Conservation (phyloP, 1,140 invertebrate genomes). For the Cecropterus lyciades region DNA sequence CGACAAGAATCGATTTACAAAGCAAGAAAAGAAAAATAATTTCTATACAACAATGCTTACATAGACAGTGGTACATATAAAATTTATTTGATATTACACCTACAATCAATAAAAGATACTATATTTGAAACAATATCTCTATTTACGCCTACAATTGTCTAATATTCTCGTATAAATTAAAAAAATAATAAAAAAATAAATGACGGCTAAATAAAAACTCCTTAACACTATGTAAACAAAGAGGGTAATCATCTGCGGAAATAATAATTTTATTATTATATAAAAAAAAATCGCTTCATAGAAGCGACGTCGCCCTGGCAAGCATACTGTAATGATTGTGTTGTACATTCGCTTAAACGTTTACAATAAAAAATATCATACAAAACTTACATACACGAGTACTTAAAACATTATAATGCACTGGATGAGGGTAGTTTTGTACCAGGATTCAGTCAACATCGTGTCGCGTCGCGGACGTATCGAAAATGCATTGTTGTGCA, state of each 20-base stretch:
- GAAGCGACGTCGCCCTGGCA: constrained; percentile 72
- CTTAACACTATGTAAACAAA: constrained; percentile 59
- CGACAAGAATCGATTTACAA: constrained; percentile 46
- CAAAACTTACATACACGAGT: constrained; percentile 72
- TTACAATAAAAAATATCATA: constrained; percentile 72
- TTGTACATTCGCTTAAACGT: constrained; percentile 61
- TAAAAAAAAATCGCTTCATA: constrained; percentile 73
- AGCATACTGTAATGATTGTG: constrained; percentile 57
- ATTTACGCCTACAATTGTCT: constrained; percentile 71
- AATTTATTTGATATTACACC: constrained; percentile 47
- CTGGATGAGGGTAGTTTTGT: constrained; percentile 75
- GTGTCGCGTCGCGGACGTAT: constrained; percentile 53
- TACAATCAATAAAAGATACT: constrained; percentile 42
- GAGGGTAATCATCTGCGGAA: constrained; percentile 39
- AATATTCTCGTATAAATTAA: constrained; percentile 71
- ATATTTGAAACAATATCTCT: constrained; percentile 60
- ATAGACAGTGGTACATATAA: constrained; percentile 46
- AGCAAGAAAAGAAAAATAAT: constrained; percentile 44
- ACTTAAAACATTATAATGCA: constrained; percentile 74
- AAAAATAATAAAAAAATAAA: constrained; percentile 46
- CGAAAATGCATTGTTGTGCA: constrained; percentile 78
- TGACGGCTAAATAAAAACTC: constrained; percentile 64
- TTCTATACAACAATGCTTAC: constrained; percentile 53
- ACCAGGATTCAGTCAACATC: constrained; percentile 71
- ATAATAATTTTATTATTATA: constrained; percentile 39